A percentile compares a stretch with the other conserved stretches of the same genome.
Conservation (phyloP, 2,888 invertebrate genomes). For the Liodrosophila aerea region DNA sequence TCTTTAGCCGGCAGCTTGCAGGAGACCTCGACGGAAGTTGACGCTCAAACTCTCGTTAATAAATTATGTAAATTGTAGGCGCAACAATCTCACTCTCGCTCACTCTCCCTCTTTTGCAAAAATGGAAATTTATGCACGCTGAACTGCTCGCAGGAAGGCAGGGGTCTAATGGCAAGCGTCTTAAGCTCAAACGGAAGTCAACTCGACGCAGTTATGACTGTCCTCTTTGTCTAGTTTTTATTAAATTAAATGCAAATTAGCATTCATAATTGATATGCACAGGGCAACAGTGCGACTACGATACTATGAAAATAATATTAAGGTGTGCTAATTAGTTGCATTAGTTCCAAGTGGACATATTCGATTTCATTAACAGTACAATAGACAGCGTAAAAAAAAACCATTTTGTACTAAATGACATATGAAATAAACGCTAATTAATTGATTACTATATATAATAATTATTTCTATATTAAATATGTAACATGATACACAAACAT, state of each 20-base stretch:
- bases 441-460: too few species aligned
- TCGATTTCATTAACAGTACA: too few species aligned
- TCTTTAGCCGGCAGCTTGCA: conserved; percentile 14
- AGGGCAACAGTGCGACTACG: conserved; percentile 22
- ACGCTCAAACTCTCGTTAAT: conserved; percentile 74
- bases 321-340: conserved; percentile 6
- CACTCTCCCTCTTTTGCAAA: background rate
- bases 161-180: conserved; percentile 55
- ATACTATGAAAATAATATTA: conserved; percentile 4
- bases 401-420: too few species aligned
- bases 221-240: conserved; percentile 34
- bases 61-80: conserved; percentile 75
- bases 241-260: conserved; percentile 65
- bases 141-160: conserved; percentile 10
- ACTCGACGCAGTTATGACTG: conserved; percentile 54
- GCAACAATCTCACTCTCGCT: conserved; percentile 47
- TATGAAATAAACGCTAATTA: too few species aligned
- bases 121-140: conserved; percentile 62
- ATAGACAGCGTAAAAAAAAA: too few species aligned
- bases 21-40: conserved; percentile 59
- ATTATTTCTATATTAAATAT: too few species aligned
- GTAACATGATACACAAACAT: too few species aligned
- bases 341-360: background rate
- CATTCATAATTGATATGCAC: conserved; percentile 44
- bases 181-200: conserved; percentile 63